A percentile compares a stretch with the other conserved stretches of the same genome.
phyloP scores from a whole-genome alignment of 2,888 invertebrate genomes.

The Pandemis cinnamomeana region DNA sequence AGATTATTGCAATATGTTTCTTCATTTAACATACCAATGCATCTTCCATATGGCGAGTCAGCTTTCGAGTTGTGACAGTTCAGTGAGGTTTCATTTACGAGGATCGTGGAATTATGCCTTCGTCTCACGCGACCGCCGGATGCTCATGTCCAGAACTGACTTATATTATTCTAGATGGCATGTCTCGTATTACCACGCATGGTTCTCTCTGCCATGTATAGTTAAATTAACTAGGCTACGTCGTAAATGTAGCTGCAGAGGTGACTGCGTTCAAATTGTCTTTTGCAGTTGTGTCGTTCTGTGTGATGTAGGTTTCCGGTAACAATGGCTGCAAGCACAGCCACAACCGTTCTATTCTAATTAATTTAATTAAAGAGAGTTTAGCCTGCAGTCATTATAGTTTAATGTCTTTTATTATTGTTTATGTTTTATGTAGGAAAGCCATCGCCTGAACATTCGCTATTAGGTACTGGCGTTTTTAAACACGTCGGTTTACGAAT shows the following conservation, averaged over 20 bases:
- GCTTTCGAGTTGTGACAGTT: constrained; percentile 40
- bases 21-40: constrained; percentile 36
- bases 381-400: not conserved
- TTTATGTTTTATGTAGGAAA: not conserved
- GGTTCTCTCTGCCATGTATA: not conserved
- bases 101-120: constrained; percentile 31
- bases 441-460: not conserved
- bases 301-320: not conserved
- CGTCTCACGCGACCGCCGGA: constrained; percentile 40
- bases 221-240: not conserved
- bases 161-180: constrained; percentile 24
- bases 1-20: constrained; percentile 1
- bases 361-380: not conserved
- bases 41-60: constrained; percentile 38
- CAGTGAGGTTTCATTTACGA: constrained; percentile 34
- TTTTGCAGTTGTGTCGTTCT: not conserved
- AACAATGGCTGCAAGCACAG: not conserved
- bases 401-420: not conserved
- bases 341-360: not conserved
- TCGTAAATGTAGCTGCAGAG: not conserved
- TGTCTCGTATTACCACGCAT: constrained; percentile 14
- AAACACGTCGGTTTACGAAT: not conserved
- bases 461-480: not conserved
- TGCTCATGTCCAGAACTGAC: constrained; percentile 34
- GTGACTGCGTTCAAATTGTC: not conserved